Evolutionary conservation across 2,797 vertebrate genomes (phyloP).

Genomic region (Parauchenoglanis punctatus): DNA sequence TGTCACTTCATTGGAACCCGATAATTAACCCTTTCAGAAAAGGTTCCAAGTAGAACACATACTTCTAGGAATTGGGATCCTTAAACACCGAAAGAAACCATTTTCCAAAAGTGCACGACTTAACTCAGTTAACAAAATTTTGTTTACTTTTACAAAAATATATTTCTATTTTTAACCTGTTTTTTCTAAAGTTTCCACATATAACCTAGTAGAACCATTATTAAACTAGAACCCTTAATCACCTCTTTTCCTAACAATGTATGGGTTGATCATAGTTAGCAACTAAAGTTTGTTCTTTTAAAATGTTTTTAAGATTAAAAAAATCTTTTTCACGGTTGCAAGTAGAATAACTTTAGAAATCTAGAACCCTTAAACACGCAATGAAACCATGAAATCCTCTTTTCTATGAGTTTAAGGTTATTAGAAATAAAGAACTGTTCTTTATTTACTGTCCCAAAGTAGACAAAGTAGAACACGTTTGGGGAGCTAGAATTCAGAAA

Average conservation of each 20-base stretch:
- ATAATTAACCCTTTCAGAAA: neutral
- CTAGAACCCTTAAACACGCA: neutral
- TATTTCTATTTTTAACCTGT: neutral
- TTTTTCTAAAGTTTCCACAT: neutral
- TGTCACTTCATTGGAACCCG: neutral
- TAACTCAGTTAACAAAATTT: neutral
- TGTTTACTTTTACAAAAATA: too few relatives aligned
- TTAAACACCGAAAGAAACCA: neutral
- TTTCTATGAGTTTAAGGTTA: neutral
- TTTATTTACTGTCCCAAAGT: too few relatives aligned
- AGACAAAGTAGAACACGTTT: neutral
- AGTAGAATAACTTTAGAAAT: neutral
- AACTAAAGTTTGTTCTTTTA: too few relatives aligned
- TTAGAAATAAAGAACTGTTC: too few relatives aligned
- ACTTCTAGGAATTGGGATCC: neutral
- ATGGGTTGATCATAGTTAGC: neutral
- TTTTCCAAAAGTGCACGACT: neutral
- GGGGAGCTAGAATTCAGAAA: neutral
- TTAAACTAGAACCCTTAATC: neutral
- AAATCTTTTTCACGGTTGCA: neutral
- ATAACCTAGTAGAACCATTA: too few relatives aligned
- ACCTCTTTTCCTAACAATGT: neutral
- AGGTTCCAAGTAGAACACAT: neutral
- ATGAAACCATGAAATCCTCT: neutral
- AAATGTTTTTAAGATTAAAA: too few relatives aligned